Evolutionary conservation across 2,113 vertebrate genomes (phyloP), one percentile per base, ranked within the genome.

Genomic region (Grammomys surdaster): DNA sequence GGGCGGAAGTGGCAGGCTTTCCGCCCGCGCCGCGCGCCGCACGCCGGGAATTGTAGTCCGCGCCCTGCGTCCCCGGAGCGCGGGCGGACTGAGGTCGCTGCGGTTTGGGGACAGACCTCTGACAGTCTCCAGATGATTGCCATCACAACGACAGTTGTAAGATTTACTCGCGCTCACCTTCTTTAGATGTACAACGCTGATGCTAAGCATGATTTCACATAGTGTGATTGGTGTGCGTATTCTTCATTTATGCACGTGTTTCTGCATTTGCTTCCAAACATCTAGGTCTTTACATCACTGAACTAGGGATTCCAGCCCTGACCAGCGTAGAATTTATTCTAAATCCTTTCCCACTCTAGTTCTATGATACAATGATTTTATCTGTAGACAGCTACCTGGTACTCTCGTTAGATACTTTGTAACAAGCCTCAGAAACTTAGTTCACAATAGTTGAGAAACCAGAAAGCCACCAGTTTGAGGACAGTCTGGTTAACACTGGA

Each of bases 1-100:
- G 84, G 56, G 91, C 97, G 98, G 98, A 98, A 98, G 94, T 93
- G 75, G 9, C 89, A 8, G 67, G 33, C 22, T 76, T 63, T 67
- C 91, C 90, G 43, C 86, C 84, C 48, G 33, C 51, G 1, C 75
- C 19, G 63, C 94, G 97, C 95, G 26, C 13, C 13, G 96, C n/a
- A 89, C 88, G 31, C 88, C 69, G 98, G 98, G 98, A 97, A 31
- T 2, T 36, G 97, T 97, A 98, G 98, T 98, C 91, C 60, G 73
- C 10, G 26, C 0, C 0, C 7, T 3, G 16, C 1, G 3, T 43
- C 2, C 8, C 16, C 33, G 2, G 26, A 48, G 75, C 28, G 24
- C 26, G 4, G 33, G 20, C 7, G 6, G 46, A 33, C 3, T 26
- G 67, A 88, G 85, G 12, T 54, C 20, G 19, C 19, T 0, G 1